These are phyloP conservation scores for Sebastolobus altivelis DNA, from an alignment of 2,797 vertebrate genomes.

Conservation along the genomic window DNA sequence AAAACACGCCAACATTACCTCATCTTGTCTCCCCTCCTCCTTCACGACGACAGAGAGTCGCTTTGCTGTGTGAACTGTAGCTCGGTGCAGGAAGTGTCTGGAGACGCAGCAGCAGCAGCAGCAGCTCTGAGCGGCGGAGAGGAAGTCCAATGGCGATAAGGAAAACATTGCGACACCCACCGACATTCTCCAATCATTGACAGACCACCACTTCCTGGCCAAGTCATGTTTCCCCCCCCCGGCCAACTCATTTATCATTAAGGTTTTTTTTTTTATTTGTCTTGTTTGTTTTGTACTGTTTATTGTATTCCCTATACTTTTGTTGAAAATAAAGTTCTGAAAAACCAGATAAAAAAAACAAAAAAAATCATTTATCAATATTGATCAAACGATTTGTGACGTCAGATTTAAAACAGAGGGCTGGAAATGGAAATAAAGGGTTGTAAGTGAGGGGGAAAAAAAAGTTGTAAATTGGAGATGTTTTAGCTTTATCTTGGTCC, in stretches of 20 bases:
- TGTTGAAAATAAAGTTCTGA: too few relatives aligned
- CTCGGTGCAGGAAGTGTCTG: conserved; percentile 79
- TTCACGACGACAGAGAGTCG: conserved; percentile 52
- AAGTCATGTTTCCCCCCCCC: conserved; percentile 24
- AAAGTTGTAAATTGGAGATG: not conserved
- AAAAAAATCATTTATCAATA: conserved; percentile 21
- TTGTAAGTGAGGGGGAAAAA: rapidly evolving
- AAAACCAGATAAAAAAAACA: too few relatives aligned
- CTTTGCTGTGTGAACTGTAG: conserved; percentile 43
- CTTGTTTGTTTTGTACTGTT: too few relatives aligned
- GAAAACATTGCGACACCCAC: conserved; percentile 75
- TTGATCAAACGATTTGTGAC: conserved; percentile 24
- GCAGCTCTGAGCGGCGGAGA: conserved; percentile 77
- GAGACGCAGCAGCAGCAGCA: conserved; percentile 58
- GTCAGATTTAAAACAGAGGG: not conserved
- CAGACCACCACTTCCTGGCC: conserved; percentile 66
- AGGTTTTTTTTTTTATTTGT: too few relatives aligned
- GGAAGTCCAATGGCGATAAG: conserved; percentile 80
- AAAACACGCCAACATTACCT: conserved; percentile 65
- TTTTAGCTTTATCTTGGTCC: not conserved
- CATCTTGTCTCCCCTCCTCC: conserved; percentile 73
- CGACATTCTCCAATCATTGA: conserved; percentile 81
- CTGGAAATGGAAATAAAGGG: not conserved
- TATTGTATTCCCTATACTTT: too few relatives aligned
- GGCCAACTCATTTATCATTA: conserved; percentile 24